phyloP scores from a whole-genome alignment of 2,888 invertebrate species.

The Trichopria drosophilae region DNA sequence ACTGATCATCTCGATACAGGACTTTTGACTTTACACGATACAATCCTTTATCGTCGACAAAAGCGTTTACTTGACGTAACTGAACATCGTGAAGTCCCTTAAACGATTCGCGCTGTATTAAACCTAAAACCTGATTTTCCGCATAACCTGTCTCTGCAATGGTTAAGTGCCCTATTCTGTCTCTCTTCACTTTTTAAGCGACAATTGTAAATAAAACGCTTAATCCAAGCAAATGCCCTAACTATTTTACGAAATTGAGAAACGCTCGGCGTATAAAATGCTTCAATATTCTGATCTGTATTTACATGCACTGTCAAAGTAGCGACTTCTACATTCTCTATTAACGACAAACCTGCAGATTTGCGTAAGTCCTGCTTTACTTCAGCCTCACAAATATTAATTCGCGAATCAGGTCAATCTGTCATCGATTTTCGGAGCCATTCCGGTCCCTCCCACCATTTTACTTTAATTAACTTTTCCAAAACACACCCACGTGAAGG shows the following conservation, averaged over 20 bases:
- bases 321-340: too few species aligned
- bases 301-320: too few species aligned
- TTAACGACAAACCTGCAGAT: too few species aligned
- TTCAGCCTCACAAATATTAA: background rate
- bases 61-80: background rate
- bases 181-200: background rate
- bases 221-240: conserved; percentile 7
- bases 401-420: background rate
- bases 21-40: background rate
- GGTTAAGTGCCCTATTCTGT: too few species aligned
- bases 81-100: background rate
- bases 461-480: background rate
- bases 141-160: too few species aligned
- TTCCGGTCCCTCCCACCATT: conserved; percentile 18
- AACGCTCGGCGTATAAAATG: too few species aligned
- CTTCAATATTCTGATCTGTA: too few species aligned
- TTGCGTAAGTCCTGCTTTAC: background rate
- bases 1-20: background rate
- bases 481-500: conserved; percentile 34
- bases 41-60: background rate
- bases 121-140: too few species aligned
- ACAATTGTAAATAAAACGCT: conserved; percentile 3
- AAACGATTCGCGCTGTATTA: conserved; percentile 1
- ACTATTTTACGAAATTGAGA: background rate
- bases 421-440: background rate